phyloP scores from a whole-genome alignment of 2,797 vertebrate species.

The Catostomus latipinnis region DNA sequence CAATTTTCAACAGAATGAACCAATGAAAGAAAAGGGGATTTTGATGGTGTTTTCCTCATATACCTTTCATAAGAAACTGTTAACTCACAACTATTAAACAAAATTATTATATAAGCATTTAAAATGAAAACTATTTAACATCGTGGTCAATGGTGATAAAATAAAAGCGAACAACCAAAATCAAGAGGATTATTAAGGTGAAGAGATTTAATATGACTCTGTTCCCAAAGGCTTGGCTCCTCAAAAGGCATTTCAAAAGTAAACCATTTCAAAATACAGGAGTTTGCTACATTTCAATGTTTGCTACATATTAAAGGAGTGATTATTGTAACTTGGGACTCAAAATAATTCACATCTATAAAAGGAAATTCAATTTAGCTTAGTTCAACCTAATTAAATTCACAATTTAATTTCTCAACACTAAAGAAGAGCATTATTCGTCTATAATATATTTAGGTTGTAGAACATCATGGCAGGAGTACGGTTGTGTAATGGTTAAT shows the following conservation, averaged over 20 bases:
- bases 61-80: not conserved
- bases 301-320: not conserved
- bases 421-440: not conserved
- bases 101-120: too few relatives aligned
- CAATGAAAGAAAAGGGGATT: not conserved
- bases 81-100: not conserved
- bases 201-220: not conserved
- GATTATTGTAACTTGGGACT: not conserved
- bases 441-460: not conserved
- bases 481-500: not conserved
- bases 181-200: conserved; percentile 10
- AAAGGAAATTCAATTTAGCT: not conserved
- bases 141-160: not conserved
- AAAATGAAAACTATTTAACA: not conserved
- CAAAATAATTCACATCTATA: not conserved
- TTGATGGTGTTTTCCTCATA: not conserved
- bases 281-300: not conserved
- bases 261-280: not conserved
- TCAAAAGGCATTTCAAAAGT: not conserved
- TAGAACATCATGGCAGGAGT: not conserved
- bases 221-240: not conserved
- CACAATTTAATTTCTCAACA: not conserved
- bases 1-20: not conserved
- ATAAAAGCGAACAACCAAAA: not conserved
- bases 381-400: conserved; percentile 6